Conservation (phyloP, 2,797 vertebrate species). For the Vipera ursinii region DNA sequence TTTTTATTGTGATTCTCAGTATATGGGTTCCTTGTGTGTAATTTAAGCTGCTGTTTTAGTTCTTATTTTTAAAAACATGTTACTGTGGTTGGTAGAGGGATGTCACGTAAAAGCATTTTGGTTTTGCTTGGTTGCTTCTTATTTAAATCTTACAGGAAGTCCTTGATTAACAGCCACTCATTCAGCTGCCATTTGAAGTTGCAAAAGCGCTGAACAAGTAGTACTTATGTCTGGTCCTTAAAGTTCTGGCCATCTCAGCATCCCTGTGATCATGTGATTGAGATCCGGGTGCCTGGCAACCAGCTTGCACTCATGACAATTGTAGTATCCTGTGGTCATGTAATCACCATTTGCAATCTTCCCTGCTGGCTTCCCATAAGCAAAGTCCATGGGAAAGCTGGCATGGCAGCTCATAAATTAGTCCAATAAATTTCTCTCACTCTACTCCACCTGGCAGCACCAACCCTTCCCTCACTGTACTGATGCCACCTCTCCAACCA, state of each 20-base stretch:
- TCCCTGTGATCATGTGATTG: neutral
- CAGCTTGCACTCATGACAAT: neutral
- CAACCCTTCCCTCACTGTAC: neutral
- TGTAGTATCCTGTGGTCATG: neutral
- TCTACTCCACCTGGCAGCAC: neutral
- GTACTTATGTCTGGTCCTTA: neutral
- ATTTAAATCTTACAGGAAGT: neutral
- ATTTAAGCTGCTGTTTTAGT: neutral
- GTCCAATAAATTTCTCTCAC: neutral
- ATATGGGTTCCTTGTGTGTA: neutral
- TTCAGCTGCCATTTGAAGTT: neutral
- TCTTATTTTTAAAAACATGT: neutral
- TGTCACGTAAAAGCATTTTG: neutral
- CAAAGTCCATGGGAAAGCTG: neutral
- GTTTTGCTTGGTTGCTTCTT: neutral
- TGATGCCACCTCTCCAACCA: neutral
- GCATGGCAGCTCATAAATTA: neutral
- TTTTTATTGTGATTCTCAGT: neutral
- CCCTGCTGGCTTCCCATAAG: neutral
- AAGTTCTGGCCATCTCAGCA: neutral
- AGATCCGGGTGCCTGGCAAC: neutral
- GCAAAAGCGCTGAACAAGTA: neutral
- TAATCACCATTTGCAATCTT: neutral
- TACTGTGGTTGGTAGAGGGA: neutral
- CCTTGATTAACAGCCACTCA: neutral